A percentile compares a stretch with the other conserved stretches of the same genome.
These are phyloP conservation scores for Cephonodes hylas DNA, from an alignment of 2,888 invertebrate genomes.

Conservation along the genomic window DNA sequence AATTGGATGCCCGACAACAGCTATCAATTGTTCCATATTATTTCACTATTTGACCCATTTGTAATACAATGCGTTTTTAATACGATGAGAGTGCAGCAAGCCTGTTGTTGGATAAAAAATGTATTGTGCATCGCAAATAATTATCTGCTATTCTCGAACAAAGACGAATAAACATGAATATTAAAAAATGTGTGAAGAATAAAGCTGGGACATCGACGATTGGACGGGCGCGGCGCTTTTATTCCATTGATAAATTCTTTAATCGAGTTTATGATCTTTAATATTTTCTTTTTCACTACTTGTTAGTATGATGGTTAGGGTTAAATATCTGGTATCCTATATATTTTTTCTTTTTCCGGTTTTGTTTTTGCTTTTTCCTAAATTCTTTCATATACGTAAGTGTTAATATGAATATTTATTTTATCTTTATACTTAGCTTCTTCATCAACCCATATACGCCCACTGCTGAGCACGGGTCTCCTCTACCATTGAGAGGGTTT, in stretches of 20 bases:
- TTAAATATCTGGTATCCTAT: too few relatives aligned
- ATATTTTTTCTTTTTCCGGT: too few relatives aligned
- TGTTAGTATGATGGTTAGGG: too few relatives aligned
- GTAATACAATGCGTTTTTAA: neutral
- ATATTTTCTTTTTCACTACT: too few relatives aligned
- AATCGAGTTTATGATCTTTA: too few relatives aligned
- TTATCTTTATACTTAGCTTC: too few relatives aligned
- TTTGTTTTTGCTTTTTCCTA: too few relatives aligned
- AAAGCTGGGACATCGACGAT: neutral
- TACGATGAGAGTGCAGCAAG: neutral
- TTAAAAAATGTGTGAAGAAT: neutral
- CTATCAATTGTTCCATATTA: neutral
- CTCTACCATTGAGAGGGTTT: too few relatives aligned
- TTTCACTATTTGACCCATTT: neutral
- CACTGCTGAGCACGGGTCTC: too few relatives aligned
- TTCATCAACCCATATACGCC: too few relatives aligned
- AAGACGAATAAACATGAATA: neutral
- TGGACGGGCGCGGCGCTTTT: neutral
- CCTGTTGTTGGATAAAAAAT: neutral
- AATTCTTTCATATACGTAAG: too few relatives aligned
- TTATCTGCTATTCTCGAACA: neutral
- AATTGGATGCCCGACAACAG: neutral
- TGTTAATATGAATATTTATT: too few relatives aligned
- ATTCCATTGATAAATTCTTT: neutral
- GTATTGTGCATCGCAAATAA: neutral